Conservation (phyloP, 2,113 vertebrate genomes). For the Eublepharis macularius region DNA sequence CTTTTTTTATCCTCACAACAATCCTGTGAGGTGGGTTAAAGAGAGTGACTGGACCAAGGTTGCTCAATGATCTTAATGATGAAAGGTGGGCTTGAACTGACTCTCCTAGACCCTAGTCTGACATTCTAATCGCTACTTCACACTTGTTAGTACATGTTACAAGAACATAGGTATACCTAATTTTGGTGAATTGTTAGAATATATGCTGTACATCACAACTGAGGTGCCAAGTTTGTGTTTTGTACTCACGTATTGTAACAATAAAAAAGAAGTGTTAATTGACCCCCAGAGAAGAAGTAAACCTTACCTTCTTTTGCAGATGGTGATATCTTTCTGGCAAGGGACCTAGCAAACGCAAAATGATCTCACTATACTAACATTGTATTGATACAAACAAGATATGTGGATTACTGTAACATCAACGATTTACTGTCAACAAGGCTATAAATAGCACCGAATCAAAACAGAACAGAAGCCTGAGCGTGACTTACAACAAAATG, state of each 20-base stretch:
- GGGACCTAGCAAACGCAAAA: neutral
- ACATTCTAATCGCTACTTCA: no score
- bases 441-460: neutral
- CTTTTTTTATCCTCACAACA: no score
- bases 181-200: neutral
- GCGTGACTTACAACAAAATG: conserved; percentile 37
- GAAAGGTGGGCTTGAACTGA: no score
- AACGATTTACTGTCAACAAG: neutral
- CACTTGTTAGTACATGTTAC: no score
- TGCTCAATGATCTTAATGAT: no score
- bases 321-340: neutral
- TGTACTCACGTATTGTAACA: neutral
- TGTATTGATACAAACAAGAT: neutral
- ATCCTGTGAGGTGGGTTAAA: no score
- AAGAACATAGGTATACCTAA: neutral
- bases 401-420: neutral
- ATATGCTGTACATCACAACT: neutral
- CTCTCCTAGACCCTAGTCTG: no score
- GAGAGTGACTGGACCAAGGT: no score
- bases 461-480: neutral
- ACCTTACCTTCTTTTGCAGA: neutral
- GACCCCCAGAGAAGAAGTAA: neutral
- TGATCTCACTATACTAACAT: neutral
- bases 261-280: neutral
- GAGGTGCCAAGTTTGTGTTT: neutral